A percentile compares a stretch with the other conserved stretches of the same genome.
These are phyloP conservation scores for Propithecus perrieri DNA, from an alignment of 2,797 vertebrate species.

Conservation along the genomic window DNA sequence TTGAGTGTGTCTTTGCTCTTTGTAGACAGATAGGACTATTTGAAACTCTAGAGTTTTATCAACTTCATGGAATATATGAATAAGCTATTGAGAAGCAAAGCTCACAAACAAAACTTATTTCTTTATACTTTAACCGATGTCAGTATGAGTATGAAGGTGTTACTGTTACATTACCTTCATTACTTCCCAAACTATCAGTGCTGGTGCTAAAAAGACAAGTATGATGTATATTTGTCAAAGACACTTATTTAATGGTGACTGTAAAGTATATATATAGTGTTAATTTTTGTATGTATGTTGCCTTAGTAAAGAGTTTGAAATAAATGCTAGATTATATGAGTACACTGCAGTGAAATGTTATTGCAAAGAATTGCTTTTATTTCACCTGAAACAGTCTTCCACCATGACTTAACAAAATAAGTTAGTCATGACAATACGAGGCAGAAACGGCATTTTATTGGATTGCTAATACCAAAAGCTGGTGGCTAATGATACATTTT, in stretches of 20 bases:
- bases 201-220: conserved; percentile 9
- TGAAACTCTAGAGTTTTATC: neutral
- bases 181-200: neutral
- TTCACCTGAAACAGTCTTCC: conserved; percentile 69
- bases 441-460: conserved; percentile 42
- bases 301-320: conserved; percentile 63
- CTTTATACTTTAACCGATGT: neutral
- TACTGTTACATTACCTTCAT: neutral
- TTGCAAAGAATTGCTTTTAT: conserved; percentile 56
- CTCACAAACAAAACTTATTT: neutral
- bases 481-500: conserved; percentile 28
- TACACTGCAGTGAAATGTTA: conserved; percentile 54
- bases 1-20: neutral
- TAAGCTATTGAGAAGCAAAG: neutral
- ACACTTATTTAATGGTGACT: neutral
- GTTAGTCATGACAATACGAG: conserved; percentile 60
- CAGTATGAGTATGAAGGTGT: neutral
- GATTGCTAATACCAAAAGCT: conserved; percentile 26
- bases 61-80: neutral
- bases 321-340: conserved; percentile 62
- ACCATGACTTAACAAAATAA: conserved; percentile 71
- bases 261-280: neutral
- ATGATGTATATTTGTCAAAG: neutral
- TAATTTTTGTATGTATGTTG: conserved; percentile 20
- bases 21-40: neutral